phyloP scores from a whole-genome alignment of 2,888 invertebrate species.

The Melipona beecheii region DNA sequence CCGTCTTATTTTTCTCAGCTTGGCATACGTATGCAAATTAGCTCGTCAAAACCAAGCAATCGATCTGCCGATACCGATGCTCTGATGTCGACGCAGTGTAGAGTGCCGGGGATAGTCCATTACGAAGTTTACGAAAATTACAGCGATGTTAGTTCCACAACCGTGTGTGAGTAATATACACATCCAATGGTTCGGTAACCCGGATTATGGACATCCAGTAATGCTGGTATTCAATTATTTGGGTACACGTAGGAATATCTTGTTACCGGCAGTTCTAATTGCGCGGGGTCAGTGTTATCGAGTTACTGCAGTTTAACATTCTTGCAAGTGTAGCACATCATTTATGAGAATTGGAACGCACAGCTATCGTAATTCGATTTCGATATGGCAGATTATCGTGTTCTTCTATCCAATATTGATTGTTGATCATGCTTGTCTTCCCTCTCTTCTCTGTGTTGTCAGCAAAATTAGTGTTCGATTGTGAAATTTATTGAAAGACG shows the following conservation, averaged over 20 bases:
- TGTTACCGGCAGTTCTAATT: conserved; percentile 54
- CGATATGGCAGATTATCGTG: neutral
- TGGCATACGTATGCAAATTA: conserved; percentile 20
- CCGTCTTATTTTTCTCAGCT: conserved; percentile 1
- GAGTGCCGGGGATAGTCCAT: conserved; percentile 21
- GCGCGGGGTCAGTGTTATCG: conserved; percentile 43
- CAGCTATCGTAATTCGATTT: neutral
- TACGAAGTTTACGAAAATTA: conserved; percentile 59
- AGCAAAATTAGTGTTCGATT: neutral
- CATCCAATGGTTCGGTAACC: conserved; percentile 55
- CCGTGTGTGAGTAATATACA: conserved; percentile 45
- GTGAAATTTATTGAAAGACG: neutral
- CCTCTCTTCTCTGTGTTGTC: too few relatives aligned
- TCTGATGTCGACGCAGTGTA: conserved; percentile 10
- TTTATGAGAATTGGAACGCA: conserved; percentile 13
- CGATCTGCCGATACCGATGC: conserved; percentile 14
- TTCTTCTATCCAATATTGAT: too few relatives aligned
- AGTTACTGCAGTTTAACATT: conserved; percentile 43
- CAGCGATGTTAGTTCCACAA: conserved; percentile 28
- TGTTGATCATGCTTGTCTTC: neutral
- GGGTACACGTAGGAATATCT: conserved; percentile 51
- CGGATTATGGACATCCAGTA: conserved; percentile 57
- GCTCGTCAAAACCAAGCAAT: neutral
- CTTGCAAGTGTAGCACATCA: conserved; percentile 42
- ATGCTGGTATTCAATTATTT: conserved; percentile 58